Percentiles rank a stretch among this genome's conserved stretches.
phyloP scores from a whole-genome alignment of 1,140 invertebrate species.

The Drosophila orosa region DNA sequence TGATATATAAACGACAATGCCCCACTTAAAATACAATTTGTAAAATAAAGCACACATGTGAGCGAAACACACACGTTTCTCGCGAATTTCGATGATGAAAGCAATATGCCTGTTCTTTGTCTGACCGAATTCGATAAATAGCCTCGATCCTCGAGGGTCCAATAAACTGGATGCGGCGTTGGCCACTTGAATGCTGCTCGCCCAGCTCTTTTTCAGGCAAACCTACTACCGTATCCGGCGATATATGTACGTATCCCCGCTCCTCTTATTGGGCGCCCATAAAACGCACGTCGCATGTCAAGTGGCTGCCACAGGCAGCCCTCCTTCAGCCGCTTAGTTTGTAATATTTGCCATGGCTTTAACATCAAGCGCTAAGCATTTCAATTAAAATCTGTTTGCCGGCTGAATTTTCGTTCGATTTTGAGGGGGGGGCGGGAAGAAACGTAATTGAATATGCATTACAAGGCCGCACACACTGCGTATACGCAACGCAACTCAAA shows the following conservation, averaged over 20 bases:
- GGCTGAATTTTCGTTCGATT: conserved; percentile 31
- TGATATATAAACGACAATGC: conserved; percentile 1
- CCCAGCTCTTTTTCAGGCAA: conserved; percentile 42
- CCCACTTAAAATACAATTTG: conserved; percentile 31
- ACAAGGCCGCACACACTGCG: conserved; percentile 65
- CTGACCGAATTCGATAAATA: conserved; percentile 45
- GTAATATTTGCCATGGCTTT: conserved; percentile 52
- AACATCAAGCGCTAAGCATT: conserved; percentile 46
- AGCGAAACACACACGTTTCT: conserved; percentile 1
- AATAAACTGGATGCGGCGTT: conserved; percentile 35
- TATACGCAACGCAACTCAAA: conserved; percentile 43
- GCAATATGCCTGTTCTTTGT: conserved; percentile 35
- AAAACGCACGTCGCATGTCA: conserved; percentile 62
- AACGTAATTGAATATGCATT: conserved; percentile 75
- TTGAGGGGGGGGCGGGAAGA: conserved; percentile 5
- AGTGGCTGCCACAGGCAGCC: conserved; percentile 44
- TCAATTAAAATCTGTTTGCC: conserved; percentile 67
- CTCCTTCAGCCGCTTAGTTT: conserved; percentile 42
- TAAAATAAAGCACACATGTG: conserved; percentile 18
- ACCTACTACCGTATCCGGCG: not conserved
- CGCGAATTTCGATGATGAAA: conserved; percentile 35
- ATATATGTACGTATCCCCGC: not conserved
- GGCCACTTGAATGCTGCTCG: conserved; percentile 43
- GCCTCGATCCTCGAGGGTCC: conserved; percentile 38
- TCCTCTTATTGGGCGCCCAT: conserved; percentile 21